A percentile compares a stretch with the other conserved stretches of the same genome.
Evolutionary conservation across 2,888 invertebrate species (phyloP).

Genomic region (Cordilura impudica): DNA sequence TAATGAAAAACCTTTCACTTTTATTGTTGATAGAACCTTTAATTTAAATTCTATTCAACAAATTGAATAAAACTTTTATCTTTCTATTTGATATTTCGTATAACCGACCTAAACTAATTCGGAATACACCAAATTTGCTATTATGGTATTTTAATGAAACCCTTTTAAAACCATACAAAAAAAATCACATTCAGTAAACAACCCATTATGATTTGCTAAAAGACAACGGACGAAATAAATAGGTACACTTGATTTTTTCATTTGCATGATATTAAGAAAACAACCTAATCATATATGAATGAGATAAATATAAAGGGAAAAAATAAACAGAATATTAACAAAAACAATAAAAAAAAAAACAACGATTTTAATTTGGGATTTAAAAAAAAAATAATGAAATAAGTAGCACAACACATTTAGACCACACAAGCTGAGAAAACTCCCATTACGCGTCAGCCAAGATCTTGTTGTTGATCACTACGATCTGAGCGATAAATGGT

Average conservation of each 20-base stretch:
- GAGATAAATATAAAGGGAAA: not conserved
- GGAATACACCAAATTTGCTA: too few relatives aligned
- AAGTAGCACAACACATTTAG: slow-evolving; percentile 74
- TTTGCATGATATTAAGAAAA: not conserved
- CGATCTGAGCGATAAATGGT: slow-evolving; percentile 61
- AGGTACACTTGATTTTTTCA: not conserved
- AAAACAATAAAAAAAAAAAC: slow-evolving; percentile 1
- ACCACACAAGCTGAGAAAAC: slow-evolving; percentile 91
- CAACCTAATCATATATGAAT: not conserved
- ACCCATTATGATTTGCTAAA: not conserved
- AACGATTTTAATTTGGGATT: not conserved
- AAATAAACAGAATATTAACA: slow-evolving; percentile 1
- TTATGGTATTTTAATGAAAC: not conserved
- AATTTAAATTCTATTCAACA: too few relatives aligned
- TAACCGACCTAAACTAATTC: too few relatives aligned
- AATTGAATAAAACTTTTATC: too few relatives aligned
- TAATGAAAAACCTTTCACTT: too few relatives aligned
- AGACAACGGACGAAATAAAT: not conserved
- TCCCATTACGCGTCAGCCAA: slow-evolving; percentile 89
- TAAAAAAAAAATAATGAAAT: not conserved
- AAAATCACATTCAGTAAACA: not conserved
- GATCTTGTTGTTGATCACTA: slow-evolving; percentile 79
- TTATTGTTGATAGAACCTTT: too few relatives aligned
- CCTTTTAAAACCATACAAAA: not conserved
- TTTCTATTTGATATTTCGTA: too few relatives aligned